These are phyloP conservation scores for Polia nebulosa DNA, from an alignment of 2,888 invertebrate genomes.

Conservation along the genomic window DNA sequence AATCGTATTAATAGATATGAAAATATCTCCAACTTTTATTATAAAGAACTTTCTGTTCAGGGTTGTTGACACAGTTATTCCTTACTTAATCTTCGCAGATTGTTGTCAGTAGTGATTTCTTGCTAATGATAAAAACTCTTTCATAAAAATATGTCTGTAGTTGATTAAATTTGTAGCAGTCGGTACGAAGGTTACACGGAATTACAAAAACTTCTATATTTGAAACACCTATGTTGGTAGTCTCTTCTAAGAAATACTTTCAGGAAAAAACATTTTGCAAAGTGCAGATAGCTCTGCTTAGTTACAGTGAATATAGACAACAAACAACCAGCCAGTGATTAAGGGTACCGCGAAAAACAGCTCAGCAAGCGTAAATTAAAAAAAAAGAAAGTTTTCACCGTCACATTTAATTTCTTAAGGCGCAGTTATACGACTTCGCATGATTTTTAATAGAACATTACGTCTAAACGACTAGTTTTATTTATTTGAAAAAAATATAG, in stretches of 20 bases:
- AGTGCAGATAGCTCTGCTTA: neutral
- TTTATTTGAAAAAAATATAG: too few relatives aligned
- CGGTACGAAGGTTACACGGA: neutral
- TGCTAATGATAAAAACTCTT: neutral
- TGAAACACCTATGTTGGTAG: neutral
- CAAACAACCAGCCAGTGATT: neutral
- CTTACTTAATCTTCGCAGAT: constrained; percentile 10
- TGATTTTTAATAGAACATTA: too few relatives aligned
- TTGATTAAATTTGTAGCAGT: neutral
- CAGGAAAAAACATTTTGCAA: neutral
- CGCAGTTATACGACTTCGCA: too few relatives aligned
- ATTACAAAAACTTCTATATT: neutral
- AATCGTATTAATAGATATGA: constrained; percentile 18
- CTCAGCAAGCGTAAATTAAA: neutral
- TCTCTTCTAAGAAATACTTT: neutral
- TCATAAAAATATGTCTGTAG: neutral
- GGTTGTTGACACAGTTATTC: constrained; percentile 21
- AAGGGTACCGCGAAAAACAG: constrained; percentile 3
- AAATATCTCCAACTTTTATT: constrained; percentile 16
- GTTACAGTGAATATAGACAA: neutral
- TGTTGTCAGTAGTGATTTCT: neutral
- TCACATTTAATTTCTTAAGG: neutral
- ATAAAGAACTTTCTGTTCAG: constrained; percentile 16
- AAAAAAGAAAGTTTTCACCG: neutral
- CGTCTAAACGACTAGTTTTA: too few relatives aligned